Evolutionary conservation across 2,797 vertebrate genomes (phyloP).

Genomic region (Amniataba percoides): DNA sequence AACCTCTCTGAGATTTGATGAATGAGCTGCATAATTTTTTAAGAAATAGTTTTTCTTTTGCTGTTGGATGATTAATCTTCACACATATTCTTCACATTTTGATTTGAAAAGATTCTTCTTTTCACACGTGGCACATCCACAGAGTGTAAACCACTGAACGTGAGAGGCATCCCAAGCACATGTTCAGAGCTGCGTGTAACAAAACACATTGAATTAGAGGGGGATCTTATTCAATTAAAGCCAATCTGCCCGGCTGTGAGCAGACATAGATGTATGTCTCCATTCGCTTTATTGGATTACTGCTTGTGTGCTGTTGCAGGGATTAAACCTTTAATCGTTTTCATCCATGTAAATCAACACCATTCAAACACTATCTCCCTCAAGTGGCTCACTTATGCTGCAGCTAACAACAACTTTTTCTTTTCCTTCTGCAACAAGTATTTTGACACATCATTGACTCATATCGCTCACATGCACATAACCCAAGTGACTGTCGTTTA

Average conservation of each 20-base stretch:
- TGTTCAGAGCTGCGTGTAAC: not conserved
- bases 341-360: conserved; percentile 38
- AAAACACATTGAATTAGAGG: conserved; percentile 54
- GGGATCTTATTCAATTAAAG: conserved; percentile 43
- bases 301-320: conserved; percentile 18
- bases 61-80: not conserved
- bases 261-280: conserved; percentile 39
- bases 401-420: not conserved
- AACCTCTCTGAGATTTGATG: not conserved
- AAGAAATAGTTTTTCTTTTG: not conserved
- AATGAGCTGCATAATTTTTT: not conserved
- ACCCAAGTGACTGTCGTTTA: conserved; percentile 13
- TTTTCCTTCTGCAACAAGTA: not conserved
- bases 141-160: conserved; percentile 10
- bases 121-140: not conserved
- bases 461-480: not conserved
- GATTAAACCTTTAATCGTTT: conserved; percentile 37
- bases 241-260: conserved; percentile 24
- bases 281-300: conserved; percentile 46
- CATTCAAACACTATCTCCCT: conserved; percentile 10
- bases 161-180: conserved; percentile 7
- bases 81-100: not conserved
- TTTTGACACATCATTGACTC: conserved; percentile 16
- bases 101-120: not conserved
- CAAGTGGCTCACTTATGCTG: not conserved